Evolutionary conservation across 2,113 vertebrate species (phyloP).

Genomic region (Cebidichthys violaceus): DNA sequence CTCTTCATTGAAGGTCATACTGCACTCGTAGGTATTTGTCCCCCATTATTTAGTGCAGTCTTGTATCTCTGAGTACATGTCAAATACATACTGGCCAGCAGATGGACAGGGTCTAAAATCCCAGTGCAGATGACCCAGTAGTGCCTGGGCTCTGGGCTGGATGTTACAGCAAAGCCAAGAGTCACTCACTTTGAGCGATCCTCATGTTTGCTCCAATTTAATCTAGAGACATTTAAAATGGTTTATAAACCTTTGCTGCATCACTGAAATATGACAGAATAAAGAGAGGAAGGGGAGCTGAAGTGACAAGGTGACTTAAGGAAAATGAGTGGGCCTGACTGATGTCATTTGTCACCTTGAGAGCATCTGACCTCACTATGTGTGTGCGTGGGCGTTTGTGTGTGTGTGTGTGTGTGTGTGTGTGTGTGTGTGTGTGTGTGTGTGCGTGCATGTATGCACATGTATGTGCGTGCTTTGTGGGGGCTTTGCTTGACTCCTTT

Average conservation of each 20-base stretch:
- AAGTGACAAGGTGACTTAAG: constrained; percentile 61
- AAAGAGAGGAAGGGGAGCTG: not conserved
- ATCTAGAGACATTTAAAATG: constrained; percentile 5
- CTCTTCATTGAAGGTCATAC: constrained; percentile 47
- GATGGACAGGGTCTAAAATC: constrained; percentile 69
- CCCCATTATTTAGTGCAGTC: constrained; percentile 24
- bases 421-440: constrained; percentile 20
- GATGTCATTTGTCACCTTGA: constrained; percentile 66
- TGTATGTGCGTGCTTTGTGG: constrained; percentile 24
- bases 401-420: constrained; percentile 30
- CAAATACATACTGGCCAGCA: constrained; percentile 53
- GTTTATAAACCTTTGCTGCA: constrained; percentile 25
- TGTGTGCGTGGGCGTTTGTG: constrained; percentile 15
- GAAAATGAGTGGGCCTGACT: constrained; percentile 41
- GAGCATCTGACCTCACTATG: constrained; percentile 53
- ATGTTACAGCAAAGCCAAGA: constrained; percentile 31
- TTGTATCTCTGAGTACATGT: constrained; percentile 10
- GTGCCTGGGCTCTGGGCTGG: constrained; percentile 33
- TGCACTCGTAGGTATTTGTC: constrained; percentile 4
- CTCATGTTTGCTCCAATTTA: constrained; percentile 1
- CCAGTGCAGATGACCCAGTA: constrained; percentile 62
- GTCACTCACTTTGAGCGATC: constrained; percentile 26
- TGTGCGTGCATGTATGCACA: constrained; percentile 23
- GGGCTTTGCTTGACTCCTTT: constrained; percentile 75
- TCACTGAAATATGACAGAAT: constrained; percentile 18